Evolutionary conservation across 2,113 vertebrate genomes (phyloP).

Genomic region (Calypte anna): DNA sequence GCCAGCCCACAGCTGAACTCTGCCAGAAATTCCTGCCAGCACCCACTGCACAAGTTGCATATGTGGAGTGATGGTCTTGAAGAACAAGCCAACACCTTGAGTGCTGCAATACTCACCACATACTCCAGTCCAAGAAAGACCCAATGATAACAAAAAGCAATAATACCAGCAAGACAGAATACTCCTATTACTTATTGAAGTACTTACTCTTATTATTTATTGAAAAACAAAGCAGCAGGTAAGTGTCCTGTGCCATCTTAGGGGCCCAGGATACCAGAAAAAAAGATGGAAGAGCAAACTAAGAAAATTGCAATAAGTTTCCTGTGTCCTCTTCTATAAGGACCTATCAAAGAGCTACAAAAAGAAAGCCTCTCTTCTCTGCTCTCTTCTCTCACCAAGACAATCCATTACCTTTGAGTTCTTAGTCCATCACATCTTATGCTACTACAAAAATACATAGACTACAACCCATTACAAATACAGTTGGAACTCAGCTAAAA

Average conservation of each 20-base stretch:
- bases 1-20: background rate
- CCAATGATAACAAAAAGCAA: background rate
- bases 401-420: background rate
- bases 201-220: background rate
- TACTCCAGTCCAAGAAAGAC: background rate
- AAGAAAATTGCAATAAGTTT: background rate
- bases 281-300: background rate
- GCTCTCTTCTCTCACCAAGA: background rate
- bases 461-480: background rate
- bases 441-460: background rate
- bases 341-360: background rate
- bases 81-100: background rate
- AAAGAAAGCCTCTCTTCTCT: background rate
- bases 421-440: background rate
- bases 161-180: background rate
- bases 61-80: background rate
- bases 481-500: background rate
- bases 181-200: background rate
- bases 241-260: background rate
- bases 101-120: background rate
- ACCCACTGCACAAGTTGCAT: background rate
- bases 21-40: background rate
- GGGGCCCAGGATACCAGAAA: background rate
- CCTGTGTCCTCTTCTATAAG: background rate
- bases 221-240: background rate